A percentile compares a stretch with the other conserved stretches of the same genome.
Conservation (phyloP, 2,113 vertebrate genomes). For the Erinaceus europaeus region DNA sequence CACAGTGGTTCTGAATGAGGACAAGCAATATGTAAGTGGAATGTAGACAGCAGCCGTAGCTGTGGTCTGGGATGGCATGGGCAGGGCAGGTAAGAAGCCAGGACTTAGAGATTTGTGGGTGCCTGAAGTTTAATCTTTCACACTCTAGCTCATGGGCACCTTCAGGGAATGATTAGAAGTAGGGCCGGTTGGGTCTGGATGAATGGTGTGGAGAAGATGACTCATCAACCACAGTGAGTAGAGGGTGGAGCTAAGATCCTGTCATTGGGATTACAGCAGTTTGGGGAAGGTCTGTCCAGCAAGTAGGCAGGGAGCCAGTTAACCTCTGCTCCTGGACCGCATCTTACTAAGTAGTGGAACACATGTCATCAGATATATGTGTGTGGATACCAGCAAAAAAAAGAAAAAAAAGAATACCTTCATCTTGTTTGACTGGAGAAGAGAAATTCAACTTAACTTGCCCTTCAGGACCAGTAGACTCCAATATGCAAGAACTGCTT, state of each 20-base stretch:
- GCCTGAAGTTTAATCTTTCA: neutral
- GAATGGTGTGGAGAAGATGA: neutral
- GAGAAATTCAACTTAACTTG: neutral
- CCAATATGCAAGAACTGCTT: too few species aligned
- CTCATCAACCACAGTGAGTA: neutral
- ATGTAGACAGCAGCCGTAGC: neutral
- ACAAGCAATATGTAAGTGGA: neutral
- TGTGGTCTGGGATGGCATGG: neutral
- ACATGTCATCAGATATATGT: neutral
- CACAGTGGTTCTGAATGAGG: neutral
- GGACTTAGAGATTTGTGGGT: neutral
- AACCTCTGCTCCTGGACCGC: neutral
- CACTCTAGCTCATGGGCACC: fast-evolving
- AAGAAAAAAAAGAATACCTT: too few species aligned
- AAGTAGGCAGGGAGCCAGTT: neutral
- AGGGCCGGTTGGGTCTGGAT: neutral
- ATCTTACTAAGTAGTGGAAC: neutral
- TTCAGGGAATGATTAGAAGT: neutral
- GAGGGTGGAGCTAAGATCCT: constrained; percentile 2
- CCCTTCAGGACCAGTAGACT: neutral
- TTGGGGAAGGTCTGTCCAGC: neutral
- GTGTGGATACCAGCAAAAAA: too few species aligned
- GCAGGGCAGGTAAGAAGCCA: neutral
- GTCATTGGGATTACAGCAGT: neutral
- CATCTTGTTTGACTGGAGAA: neutral